phyloP scores from a whole-genome alignment of 2,113 vertebrate genomes.

The Ophiodon elongatus region DNA sequence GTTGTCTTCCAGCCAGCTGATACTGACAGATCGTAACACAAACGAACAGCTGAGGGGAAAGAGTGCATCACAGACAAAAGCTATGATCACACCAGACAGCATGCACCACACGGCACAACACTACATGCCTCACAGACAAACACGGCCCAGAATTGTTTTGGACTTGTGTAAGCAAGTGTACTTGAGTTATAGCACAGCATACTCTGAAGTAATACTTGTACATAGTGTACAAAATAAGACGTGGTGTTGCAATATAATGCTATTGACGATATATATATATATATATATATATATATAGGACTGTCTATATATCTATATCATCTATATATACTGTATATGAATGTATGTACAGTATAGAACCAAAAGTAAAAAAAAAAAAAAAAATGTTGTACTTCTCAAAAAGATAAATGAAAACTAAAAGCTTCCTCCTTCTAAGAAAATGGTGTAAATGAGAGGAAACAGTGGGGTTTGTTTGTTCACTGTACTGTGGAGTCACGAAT shows the following conservation, averaged over 20 bases:
- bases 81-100: neutral
- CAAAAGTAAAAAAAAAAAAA: constrained; percentile 15
- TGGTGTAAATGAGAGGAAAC: constrained; percentile 38
- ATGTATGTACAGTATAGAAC: too few species aligned
- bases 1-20: neutral
- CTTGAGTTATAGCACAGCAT: too few species aligned
- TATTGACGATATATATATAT: too few species aligned
- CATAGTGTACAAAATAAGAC: neutral
- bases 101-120: neutral
- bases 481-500: constrained; percentile 44
- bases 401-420: constrained; percentile 56
- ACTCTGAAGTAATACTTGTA: too few species aligned
- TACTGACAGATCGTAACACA: neutral
- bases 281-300: too few species aligned
- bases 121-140: neutral
- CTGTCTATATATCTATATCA: too few species aligned
- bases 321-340: too few species aligned
- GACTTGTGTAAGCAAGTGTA: too few species aligned
- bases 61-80: neutral
- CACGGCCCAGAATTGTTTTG: too few species aligned
- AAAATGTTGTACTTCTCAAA: too few species aligned
- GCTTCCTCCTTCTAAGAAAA: constrained; percentile 70
- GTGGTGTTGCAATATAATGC: neutral
- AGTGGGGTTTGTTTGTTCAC: constrained; percentile 39
- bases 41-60: neutral